phyloP scores from a whole-genome alignment of 2,888 invertebrate species.

The Pomacea canaliculata region DNA sequence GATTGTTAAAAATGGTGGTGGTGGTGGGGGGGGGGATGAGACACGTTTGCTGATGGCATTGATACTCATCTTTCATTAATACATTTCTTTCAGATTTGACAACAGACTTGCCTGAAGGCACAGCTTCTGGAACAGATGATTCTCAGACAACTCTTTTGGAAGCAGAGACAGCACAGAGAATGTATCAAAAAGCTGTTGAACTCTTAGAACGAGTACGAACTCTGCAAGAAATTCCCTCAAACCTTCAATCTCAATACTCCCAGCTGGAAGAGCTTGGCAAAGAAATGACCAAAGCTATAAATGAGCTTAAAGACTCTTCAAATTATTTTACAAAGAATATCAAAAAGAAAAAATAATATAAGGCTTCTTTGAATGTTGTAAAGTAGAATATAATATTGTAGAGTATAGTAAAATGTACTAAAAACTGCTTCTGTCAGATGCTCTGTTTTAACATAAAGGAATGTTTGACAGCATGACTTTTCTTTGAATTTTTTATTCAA shows the following conservation, averaged over 20 bases:
- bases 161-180: slow-evolving; percentile 12
- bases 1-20: no score
- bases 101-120: slow-evolving; percentile 1
- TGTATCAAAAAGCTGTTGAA: slow-evolving; percentile 19
- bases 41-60: no score
- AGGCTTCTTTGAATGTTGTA: no score
- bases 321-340: slow-evolving; percentile 2
- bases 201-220: slow-evolving; percentile 10
- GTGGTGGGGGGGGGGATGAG: no score
- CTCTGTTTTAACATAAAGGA: no score
- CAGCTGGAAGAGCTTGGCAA: slow-evolving; percentile 14
- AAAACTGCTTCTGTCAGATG: no score
- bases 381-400: no score
- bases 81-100: slow-evolving; percentile 12
- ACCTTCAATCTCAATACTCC: slow-evolving; percentile 1
- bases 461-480: no score
- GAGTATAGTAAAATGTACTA: no score
- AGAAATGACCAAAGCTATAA: slow-evolving; percentile 16
- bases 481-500: no score
- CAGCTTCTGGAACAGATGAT: slow-evolving; percentile 3
- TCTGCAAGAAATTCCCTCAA: slow-evolving; percentile 2
- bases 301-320: slow-evolving; percentile 21
- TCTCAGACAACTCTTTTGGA: background rate
- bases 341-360: background rate
- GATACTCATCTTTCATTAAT: background rate